These are phyloP conservation scores for Phylloscopus trochiloides DNA, from an alignment of 2,113 vertebrate species.

Conservation along the genomic window DNA sequence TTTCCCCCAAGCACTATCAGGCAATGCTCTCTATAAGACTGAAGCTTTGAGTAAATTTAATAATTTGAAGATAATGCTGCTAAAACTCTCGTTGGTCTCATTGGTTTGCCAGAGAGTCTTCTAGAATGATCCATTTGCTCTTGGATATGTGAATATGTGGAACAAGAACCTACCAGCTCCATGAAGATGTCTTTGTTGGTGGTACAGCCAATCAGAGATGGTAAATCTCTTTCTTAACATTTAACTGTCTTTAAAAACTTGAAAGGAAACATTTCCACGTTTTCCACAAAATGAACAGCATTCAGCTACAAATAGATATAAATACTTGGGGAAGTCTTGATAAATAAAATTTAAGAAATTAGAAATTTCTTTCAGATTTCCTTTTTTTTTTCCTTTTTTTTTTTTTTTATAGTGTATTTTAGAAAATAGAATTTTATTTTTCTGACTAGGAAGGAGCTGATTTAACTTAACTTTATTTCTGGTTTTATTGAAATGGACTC, in stretches of 20 bases:
- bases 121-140: not conserved
- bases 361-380: too few species aligned
- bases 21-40: not conserved
- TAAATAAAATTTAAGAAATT: not conserved
- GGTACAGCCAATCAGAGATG: not conserved
- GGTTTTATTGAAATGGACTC: rapidly evolving
- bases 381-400: not conserved
- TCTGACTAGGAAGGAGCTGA: not conserved
- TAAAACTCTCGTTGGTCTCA: not conserved
- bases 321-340: not conserved
- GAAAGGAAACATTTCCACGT: not conserved
- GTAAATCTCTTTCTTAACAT: not conserved
- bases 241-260: not conserved
- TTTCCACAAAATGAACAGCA: not conserved
- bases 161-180: not conserved
- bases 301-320: not conserved
- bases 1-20: not conserved
- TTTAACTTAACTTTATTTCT: not conserved
- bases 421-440: not conserved
- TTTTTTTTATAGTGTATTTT: rapidly evolving
- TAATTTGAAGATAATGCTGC: not conserved
- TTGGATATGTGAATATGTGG: not conserved
- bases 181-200: not conserved
- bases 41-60: not conserved
- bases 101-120: not conserved